Evolutionary conservation across 2,113 vertebrate genomes (phyloP), one percentile per base, ranked within the genome.

Genomic region (Emydura subglobosa): DNA sequence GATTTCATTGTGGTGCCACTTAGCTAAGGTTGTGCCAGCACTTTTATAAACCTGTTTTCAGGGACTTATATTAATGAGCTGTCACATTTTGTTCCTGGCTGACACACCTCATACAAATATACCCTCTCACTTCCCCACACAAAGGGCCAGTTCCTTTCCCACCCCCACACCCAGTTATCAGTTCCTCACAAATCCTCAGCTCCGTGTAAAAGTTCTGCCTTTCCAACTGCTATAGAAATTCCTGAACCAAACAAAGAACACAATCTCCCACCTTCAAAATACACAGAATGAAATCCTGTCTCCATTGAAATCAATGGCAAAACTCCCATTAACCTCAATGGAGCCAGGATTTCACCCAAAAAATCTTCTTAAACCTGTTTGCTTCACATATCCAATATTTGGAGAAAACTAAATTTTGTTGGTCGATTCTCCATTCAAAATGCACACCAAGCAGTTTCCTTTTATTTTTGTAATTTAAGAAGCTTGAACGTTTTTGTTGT

Each of bases 21-120:
- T 80, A 76, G 85, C n/a, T 87, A 95, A 87, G 57, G 94, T n/a
- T 51, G 47, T 95, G 95, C 94, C 94, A 97, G 84, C 94, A 92
- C 83, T 79, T 95, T 68, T 94, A 87, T 92, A 97, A 97, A 94
- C 91, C 55, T 11, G 39, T 97, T 97, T 97, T 92, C 96, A 96
- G 93, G 84, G 84, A 54, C 51, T 92, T 96, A 91, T 90, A 96
- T 94, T 94, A 94, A 96, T 92, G 92, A 91, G 59, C 84, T 91
- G 42, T 17, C 96, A 95, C 82, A 86, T 83, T 94, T 88, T 83
- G 61, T 89, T 96, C 91, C 94, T 87, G 91, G 50, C n/a, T 89
- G 89, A 93, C 87, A 96, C 7, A 42, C 21, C 49, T 29, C n/a
- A 11, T 22, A 82, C 81, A 8, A 27, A 81, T 19, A 85, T 34